Conservation (phyloP, 2,888 invertebrate species). For the Eupithecia pulchellata region DNA sequence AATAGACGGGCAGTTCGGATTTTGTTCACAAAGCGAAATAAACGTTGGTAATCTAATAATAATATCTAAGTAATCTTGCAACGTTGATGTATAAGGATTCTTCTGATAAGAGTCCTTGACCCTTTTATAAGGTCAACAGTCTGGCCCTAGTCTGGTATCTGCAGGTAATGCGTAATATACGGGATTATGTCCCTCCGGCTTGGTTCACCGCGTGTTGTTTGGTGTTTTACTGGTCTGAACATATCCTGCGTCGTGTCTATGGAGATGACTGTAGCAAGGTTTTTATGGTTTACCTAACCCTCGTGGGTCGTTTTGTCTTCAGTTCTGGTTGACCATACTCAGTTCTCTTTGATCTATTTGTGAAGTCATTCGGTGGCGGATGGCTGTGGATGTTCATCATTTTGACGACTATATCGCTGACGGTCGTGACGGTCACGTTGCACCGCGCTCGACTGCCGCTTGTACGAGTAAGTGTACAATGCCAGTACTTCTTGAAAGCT, state of each 20-base stretch:
- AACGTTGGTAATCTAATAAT: too few species aligned
- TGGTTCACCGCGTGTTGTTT: background rate
- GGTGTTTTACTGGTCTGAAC: background rate
- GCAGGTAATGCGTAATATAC: background rate
- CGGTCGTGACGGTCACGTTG: background rate
- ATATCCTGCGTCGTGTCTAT: background rate
- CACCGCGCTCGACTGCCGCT: background rate
- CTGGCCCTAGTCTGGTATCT: background rate
- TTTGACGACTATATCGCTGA: background rate
- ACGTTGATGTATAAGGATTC: too few species aligned
- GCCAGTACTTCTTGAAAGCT: background rate
- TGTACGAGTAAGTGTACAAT: background rate
- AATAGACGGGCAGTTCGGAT: too few species aligned
- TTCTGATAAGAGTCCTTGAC: background rate
- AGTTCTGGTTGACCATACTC: background rate
- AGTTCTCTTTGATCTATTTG: background rate
- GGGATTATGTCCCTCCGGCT: background rate
- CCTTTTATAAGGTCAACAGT: background rate
- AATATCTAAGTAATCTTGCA: too few species aligned
- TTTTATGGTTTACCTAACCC: background rate
- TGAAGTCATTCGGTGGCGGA: background rate
- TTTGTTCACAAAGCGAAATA: too few species aligned
- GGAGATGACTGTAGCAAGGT: background rate
- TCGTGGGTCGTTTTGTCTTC: background rate
- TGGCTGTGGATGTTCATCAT: background rate